Evolutionary conservation across 2,113 vertebrate genomes (phyloP), one percentile per base, ranked within the genome.

Genomic region (Gavialis gangeticus): DNA sequence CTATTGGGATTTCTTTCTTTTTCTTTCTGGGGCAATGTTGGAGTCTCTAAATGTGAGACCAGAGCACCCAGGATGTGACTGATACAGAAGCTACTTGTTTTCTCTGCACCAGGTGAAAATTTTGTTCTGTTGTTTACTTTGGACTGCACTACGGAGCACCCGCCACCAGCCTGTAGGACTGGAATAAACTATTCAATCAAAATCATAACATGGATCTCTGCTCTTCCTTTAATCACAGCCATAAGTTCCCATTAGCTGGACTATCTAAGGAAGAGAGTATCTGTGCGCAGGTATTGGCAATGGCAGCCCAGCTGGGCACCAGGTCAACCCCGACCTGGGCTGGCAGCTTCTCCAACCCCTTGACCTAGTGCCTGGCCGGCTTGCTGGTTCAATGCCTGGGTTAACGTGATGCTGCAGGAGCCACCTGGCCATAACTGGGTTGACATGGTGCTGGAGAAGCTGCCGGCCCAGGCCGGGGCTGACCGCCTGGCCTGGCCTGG

Each of bases 231-330:
- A 57, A 30, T 34, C 1, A 1, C 8, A 88, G 46, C n/a, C 59
- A n/a, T 0, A 0, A 27, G 14, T 73, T 79, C 18, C 64, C 4
- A 1, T 77, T 67, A 55, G 27, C 54, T 6, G 9, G 30, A 19
- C 27, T 37, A 12, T 4, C n/a, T 16, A 27, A 60, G 3, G 57
- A 60, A 60, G 67, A 54, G 19, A 71, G 37, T 30, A 37, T 30
- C 28, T 10, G 56, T 66, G 37, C 15, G 12, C 18, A 13, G 62
- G 13, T 76, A 10, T 0, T 56, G 34, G 34, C 34, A 34, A 4
- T 34, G 34, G 34, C 34, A 34, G 34, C 34, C 34, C 34, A 34
- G 34, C 34, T 5, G 34, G 34, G 34, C 34, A 34, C 34, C 34
- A 34, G 34, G 34, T 34, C 34, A 34, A 34, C 34, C 34, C 34